Evolutionary conservation across 2,113 vertebrate species (phyloP).

Genomic region (Mirza zaza): DNA sequence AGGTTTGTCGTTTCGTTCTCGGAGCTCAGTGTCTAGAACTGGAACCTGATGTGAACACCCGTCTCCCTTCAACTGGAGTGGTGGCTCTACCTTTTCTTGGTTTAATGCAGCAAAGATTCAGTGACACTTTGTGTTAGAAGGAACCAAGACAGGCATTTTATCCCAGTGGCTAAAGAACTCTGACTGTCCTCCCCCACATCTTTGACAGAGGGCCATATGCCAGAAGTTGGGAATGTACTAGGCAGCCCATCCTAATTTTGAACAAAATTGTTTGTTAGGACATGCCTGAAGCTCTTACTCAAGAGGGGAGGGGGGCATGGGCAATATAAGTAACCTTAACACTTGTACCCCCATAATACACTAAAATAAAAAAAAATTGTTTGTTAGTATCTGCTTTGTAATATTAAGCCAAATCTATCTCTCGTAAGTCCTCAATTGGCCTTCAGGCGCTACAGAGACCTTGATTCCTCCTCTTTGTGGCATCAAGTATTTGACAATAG

Average conservation of each 20-base stretch:
- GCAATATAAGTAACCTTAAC: too few relatives aligned
- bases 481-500: not conserved
- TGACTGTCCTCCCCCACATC: not conserved
- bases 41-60: not conserved
- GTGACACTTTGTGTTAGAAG: not conserved
- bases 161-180: not conserved
- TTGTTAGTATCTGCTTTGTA: not conserved
- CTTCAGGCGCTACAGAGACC: not conserved
- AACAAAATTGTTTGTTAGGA: not conserved
- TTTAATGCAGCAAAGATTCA: not conserved
- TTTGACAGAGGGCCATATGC: not conserved
- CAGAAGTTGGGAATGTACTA: not conserved
- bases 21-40: not conserved
- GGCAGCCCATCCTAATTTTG: not conserved
- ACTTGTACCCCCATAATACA: too few relatives aligned
- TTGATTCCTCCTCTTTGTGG: not conserved
- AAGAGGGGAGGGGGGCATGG: too few relatives aligned
- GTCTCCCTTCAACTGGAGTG: not conserved
- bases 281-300: too few relatives aligned
- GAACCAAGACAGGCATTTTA: not conserved
- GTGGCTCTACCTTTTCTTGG: not conserved
- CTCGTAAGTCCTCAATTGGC: not conserved
- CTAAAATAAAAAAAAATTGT: too few relatives aligned
- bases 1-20: not conserved
- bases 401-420: not conserved